phyloP scores from a whole-genome alignment of 2,888 invertebrate genomes.

The Gymnocheta viridis region DNA sequence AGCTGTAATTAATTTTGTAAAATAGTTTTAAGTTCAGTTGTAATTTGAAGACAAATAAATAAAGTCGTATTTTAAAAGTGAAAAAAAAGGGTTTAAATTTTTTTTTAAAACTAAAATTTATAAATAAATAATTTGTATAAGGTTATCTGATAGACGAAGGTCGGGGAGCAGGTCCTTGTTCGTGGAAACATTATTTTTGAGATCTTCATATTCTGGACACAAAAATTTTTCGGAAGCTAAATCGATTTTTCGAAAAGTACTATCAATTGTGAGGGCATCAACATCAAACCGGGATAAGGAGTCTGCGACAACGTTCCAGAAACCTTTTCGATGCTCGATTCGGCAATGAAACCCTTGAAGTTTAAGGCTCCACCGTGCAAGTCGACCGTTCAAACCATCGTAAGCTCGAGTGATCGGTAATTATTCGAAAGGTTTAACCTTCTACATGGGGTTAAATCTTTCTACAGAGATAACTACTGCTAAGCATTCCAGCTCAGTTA shows the following conservation, averaged over 20 bases:
- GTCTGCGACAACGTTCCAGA: neutral
- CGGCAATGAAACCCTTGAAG: neutral
- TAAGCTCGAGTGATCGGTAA: neutral
- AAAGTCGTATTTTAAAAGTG: no score
- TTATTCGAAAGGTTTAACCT: neutral
- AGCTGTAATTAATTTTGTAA: no score
- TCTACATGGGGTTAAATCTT: constrained; percentile 1
- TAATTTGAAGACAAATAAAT: no score
- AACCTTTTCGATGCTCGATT: neutral
- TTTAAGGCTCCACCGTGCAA: neutral
- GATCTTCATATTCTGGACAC: neutral
- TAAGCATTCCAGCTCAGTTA: neutral
- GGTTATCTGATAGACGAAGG: neutral
- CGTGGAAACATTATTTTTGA: neutral
- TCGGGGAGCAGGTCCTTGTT: neutral
- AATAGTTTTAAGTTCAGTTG: no score
- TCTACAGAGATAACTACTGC: neutral
- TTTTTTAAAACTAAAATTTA: no score
- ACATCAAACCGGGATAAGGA: neutral
- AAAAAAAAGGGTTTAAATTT: no score
- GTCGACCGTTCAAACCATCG: neutral
- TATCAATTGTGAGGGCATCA: neutral
- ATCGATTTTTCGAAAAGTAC: neutral
- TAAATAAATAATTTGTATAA: no score
- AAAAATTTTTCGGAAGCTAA: neutral